Base-by-base conservation (phyloP, 1,140 invertebrate genomes). In the Drepana arcuata region DNA sequence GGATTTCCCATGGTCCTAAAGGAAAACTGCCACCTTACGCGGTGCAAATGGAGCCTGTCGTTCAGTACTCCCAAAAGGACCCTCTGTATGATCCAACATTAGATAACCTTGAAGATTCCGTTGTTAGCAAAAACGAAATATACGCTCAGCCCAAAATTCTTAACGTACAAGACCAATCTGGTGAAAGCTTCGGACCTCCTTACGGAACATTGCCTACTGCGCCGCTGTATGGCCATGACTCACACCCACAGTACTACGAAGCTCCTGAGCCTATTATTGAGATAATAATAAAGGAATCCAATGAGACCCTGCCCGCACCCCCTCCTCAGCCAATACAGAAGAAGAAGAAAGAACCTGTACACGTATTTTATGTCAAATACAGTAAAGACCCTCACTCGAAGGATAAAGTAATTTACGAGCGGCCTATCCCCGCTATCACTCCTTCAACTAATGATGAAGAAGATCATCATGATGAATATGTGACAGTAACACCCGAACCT, bases 321-420 rank as follows among this genome's bases (percentile, higher is more conserved):
- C 88, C 86, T 0, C 83, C 86, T 0, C 72, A 85, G 3, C 79
- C 85, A 1, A 66, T 85, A 15, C 79, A 86, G 0, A 86, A 82
- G 34, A 88, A 89, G 48, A 89, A 89, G 43, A 93, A 92, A 62
- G 91, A 93, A 63, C 92, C 93, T 7, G 91, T 95, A 28, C 93
- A 95, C 55, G 93, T 95, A 2, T 95, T 94, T 65, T 95, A 95
- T 57, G 93, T 95, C 0, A 94, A 94, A 66, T 95, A 95, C 59
- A 92, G 93, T 48, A 93, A 94, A 67, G 92, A 90, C 49, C 86
- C 90, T 14, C 86, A 90, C 82, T 85, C 85, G 0, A 88, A 91
- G 34, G 85, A 91, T 24, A 87, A 89, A 39, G 87, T 94, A 2
- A 85, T 93, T 12, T 92, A 94, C 49, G 93, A 94, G 34, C 83